These are phyloP conservation scores for Vireo altiloquus DNA, from an alignment of 2,113 vertebrate genomes.

Conservation along the genomic window DNA sequence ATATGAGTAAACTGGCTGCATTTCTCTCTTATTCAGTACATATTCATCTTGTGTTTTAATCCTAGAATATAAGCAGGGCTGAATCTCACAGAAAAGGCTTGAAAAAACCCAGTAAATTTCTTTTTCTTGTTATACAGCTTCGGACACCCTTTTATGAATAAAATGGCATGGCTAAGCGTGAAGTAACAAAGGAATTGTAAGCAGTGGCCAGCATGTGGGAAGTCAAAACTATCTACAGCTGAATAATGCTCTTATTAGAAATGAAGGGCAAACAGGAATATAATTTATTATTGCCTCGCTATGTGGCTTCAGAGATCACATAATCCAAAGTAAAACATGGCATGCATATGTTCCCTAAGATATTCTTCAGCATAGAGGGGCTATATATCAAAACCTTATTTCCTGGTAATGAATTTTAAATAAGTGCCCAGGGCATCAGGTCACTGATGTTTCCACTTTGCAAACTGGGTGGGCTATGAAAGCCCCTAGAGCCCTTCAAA, in stretches of 20 bases:
- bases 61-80: background rate
- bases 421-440: conserved; percentile 62
- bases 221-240: conserved; percentile 12
- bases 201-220: conserved; percentile 1
- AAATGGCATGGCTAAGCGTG: background rate
- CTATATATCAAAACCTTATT: conserved; percentile 72
- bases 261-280: conserved; percentile 29
- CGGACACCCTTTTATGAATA: background rate
- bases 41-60: background rate
- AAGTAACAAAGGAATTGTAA: conserved; percentile 28
- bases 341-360: conserved; percentile 46
- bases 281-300: conserved; percentile 37
- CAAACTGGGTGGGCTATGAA: conserved; percentile 74
- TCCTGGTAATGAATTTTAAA: conserved; percentile 72
- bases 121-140: background rate
- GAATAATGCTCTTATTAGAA: conserved; percentile 31
- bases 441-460: conserved; percentile 73
- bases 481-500: conserved; percentile 73
- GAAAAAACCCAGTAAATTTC: background rate
- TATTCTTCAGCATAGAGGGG: conserved; percentile 40
- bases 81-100: background rate
- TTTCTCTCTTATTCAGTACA: background rate
- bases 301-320: conserved; percentile 38
- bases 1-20: background rate
- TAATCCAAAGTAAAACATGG: conserved; percentile 35